phyloP scores from a whole-genome alignment of 2,888 invertebrate genomes.

The Melipona beecheii region DNA sequence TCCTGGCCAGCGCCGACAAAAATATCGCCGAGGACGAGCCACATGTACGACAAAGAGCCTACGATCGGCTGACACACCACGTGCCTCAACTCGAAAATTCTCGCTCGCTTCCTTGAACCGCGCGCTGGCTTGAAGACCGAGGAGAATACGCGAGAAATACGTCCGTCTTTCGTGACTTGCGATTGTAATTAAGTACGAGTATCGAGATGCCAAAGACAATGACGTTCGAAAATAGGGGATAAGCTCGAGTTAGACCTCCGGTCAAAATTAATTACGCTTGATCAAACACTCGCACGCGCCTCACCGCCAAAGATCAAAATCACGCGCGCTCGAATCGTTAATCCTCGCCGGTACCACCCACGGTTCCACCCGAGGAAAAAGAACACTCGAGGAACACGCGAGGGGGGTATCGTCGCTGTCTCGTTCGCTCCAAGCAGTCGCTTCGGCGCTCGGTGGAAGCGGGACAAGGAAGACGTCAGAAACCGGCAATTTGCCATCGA shows the following conservation, averaged over 20 bases:
- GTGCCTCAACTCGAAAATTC: slow-evolving; percentile 24
- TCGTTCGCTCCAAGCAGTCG: not conserved
- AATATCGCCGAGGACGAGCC: slow-evolving; percentile 48
- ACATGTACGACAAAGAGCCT: slow-evolving; percentile 5
- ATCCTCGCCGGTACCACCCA: not conserved
- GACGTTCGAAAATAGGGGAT: too few relatives aligned
- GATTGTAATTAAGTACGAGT: too few relatives aligned
- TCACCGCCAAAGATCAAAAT: not conserved
- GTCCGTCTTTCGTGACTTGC: too few relatives aligned
- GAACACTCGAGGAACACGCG: not conserved
- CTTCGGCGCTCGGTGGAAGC: not conserved
- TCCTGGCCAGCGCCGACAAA: slow-evolving; percentile 57
- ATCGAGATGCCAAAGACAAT: too few relatives aligned
- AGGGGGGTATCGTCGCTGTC: not conserved
- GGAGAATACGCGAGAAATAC: too few relatives aligned
- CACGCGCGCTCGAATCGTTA: not conserved
- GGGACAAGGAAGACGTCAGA: slow-evolving; percentile 26
- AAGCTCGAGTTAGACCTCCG: not conserved
- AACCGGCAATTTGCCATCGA: slow-evolving; percentile 29
- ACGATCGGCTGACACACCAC: not conserved
- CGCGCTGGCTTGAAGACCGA: too few relatives aligned
- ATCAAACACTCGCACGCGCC: not conserved
- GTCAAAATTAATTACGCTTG: not conserved
- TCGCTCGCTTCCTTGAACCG: slow-evolving; percentile 10
- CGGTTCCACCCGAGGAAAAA: not conserved